Conservation (phyloP, 1,140 invertebrate species). For the Philopotamus ludificatus region DNA sequence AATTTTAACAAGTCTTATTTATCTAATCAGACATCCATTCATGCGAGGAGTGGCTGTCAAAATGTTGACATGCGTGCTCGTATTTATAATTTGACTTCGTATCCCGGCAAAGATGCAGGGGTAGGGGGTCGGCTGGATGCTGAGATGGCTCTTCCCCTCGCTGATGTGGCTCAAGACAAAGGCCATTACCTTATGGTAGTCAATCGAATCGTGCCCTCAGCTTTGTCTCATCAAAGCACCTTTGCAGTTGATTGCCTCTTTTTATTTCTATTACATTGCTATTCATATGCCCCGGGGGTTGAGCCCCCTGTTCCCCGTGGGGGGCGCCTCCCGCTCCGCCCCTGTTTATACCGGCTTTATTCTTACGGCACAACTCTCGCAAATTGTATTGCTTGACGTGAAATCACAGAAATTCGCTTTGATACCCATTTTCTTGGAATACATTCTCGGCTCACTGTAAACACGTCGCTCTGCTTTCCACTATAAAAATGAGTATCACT, state of each 20-base stretch:
- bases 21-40: no score
- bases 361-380: slow-evolving; percentile 40
- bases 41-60: no score
- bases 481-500: slow-evolving; percentile 14
- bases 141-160: slow-evolving; percentile 2
- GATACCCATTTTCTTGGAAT: slow-evolving; percentile 29
- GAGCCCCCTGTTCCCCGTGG: slow-evolving; percentile 13
- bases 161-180: slow-evolving; percentile 13
- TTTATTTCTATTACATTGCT: slow-evolving; percentile 41
- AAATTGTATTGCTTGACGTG: slow-evolving; percentile 42
- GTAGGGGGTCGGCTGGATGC: neutral
- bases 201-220: slow-evolving; percentile 27
- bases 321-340: slow-evolving; percentile 4
- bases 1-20: no score
- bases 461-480: slow-evolving; percentile 10
- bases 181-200: slow-evolving; percentile 8
- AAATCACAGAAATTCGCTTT: slow-evolving; percentile 41
- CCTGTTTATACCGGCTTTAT: slow-evolving; percentile 38
- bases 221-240: slow-evolving; percentile 38
- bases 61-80: no score
- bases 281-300: slow-evolving; percentile 41
- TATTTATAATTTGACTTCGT: no score
- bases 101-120: no score
- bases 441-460: slow-evolving; percentile 15
- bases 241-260: slow-evolving; percentile 39